Conservation (phyloP, 2,113 vertebrate species). For the Okapia johnstoni region DNA sequence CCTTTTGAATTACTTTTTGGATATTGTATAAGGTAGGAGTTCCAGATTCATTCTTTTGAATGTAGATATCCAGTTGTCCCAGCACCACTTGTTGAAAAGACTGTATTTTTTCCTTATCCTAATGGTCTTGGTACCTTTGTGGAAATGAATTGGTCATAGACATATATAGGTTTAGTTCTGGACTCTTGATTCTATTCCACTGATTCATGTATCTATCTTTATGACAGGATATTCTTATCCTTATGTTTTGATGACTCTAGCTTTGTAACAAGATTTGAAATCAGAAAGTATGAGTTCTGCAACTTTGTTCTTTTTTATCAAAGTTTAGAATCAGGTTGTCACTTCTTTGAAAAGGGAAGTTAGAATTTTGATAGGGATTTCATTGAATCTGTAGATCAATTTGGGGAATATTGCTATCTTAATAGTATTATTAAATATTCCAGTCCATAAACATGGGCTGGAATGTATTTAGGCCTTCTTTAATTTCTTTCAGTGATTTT, state of each 20-base stretch:
- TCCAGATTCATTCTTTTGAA: neutral
- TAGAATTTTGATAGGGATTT: conserved; percentile 32
- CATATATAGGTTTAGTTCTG: neutral
- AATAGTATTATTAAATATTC: neutral
- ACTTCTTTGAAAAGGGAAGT: conserved; percentile 3
- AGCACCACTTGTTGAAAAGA: conserved; percentile 31
- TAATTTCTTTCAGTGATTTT: neutral
- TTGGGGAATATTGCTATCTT: neutral
- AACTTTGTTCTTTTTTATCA: conserved; percentile 8
- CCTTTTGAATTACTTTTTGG: conserved; percentile 16
- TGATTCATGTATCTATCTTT: neutral
- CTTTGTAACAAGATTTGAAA: conserved; percentile 37
- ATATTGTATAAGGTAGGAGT: neutral
- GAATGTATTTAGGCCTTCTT: neutral
- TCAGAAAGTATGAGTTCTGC: neutral
- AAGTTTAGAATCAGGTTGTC: neutral
- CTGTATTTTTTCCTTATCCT: neutral
- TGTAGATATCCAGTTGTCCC: neutral
- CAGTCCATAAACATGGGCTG: neutral
- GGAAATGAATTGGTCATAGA: conserved; percentile 13
- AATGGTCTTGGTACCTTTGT: neutral
- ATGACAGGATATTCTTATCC: neutral
- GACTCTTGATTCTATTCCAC: neutral
- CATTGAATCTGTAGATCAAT: neutral
- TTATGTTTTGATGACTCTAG: neutral